Conservation (phyloP, 2,113 vertebrate genomes). For the Atlantisia rogersi region DNA sequence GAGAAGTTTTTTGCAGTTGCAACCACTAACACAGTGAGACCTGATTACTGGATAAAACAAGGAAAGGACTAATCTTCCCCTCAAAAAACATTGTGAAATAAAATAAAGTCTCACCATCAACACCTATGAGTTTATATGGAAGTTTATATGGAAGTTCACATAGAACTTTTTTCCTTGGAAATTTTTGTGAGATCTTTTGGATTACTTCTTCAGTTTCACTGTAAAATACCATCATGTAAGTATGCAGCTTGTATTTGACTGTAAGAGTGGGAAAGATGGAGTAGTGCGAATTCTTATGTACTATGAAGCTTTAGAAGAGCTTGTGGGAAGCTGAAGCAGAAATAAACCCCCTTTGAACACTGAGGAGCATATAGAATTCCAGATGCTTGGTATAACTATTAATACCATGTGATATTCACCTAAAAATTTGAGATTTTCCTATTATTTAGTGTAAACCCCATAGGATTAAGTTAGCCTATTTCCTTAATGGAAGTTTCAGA, state of each 20-base stretch:
- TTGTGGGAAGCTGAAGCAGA: background rate
- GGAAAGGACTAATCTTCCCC: background rate
- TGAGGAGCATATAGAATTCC: background rate
- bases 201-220: background rate
- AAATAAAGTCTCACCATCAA: background rate
- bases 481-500: background rate
- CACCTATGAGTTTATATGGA: background rate
- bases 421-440: background rate
- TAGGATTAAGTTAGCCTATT: background rate
- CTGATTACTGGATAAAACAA: background rate
- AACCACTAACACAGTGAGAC: background rate
- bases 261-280: background rate
- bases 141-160: background rate
- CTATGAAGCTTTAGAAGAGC: background rate
- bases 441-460: background rate
- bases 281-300: background rate
- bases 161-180: background rate
- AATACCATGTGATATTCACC: background rate
- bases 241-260: background rate
- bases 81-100: background rate
- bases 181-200: background rate
- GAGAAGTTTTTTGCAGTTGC: too few species aligned
- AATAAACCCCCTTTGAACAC: background rate
- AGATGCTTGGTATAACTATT: background rate
- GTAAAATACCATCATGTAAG: background rate